These are phyloP conservation scores for Brachyptera risi DNA, from an alignment of 2,888 invertebrate genomes.

Conservation along the genomic window DNA sequence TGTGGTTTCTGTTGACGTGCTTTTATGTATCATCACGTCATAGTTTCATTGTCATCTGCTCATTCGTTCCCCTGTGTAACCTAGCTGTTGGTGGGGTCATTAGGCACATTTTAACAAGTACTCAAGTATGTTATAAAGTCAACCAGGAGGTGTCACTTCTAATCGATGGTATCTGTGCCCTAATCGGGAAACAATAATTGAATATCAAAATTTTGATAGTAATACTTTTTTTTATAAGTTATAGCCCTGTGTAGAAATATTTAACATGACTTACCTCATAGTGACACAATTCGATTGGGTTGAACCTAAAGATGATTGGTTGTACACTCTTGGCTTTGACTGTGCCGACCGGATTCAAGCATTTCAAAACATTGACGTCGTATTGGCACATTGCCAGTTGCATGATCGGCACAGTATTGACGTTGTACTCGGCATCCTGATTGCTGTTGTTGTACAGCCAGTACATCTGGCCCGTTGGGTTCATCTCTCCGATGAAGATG, in stretches of 20 bases:
- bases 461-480: slow-evolving; percentile 40
- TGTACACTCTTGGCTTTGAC: slow-evolving; percentile 37
- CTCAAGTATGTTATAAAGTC: no score
- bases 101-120: no score
- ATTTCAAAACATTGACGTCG: slow-evolving; percentile 41
- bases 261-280: slow-evolving; percentile 39
- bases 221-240: background rate
- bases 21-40: background rate
- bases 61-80: no score
- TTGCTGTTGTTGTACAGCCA: slow-evolving; percentile 46
- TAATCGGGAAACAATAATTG: background rate
- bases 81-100: no score
- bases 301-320: slow-evolving; percentile 45
- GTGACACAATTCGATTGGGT: slow-evolving; percentile 42
- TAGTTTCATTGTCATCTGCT: background rate
- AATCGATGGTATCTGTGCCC: background rate
- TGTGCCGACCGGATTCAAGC: slow-evolving; percentile 41
- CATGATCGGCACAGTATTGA: slow-evolving; percentile 38
- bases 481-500: slow-evolving; percentile 41
- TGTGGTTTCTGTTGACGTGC: no score
- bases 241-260: background rate
- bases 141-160: background rate
- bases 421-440: slow-evolving; percentile 37
- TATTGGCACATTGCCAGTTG: slow-evolving; percentile 39
- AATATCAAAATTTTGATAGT: background rate